A percentile compares a stretch with the other conserved stretches of the same genome.
Evolutionary conservation across 2,113 vertebrate species (phyloP).

Genomic region (Lagopus leucura): DNA sequence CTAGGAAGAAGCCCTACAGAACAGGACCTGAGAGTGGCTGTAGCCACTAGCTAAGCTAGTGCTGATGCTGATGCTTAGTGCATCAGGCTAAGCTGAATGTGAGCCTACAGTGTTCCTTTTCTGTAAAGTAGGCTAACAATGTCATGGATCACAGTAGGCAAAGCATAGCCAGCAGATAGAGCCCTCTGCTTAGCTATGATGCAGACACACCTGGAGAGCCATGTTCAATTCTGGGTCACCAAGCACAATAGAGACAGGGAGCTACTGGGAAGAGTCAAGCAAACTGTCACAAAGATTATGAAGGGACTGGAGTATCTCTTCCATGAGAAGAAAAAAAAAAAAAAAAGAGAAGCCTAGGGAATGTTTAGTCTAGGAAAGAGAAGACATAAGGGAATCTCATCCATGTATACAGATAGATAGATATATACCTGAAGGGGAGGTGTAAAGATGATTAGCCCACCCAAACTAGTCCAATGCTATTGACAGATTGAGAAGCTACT

Average conservation of each 20-base stretch:
- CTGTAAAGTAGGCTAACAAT: not conserved
- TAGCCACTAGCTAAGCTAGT: too few species aligned
- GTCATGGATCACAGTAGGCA: not conserved
- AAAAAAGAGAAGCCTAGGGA: not conserved
- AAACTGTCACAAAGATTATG: not conserved
- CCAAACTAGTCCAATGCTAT: not conserved
- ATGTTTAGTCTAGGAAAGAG: not conserved
- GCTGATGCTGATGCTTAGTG: too few species aligned
- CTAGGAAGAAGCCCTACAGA: not conserved
- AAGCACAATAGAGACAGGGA: not conserved
- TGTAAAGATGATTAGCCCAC: not conserved
- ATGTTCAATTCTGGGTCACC: not conserved
- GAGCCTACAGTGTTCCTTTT: not conserved
- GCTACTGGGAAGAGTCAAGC: not conserved
- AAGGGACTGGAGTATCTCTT: not conserved
- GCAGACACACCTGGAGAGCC: not conserved
- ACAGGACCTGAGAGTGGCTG: not conserved
- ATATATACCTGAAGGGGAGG: not conserved
- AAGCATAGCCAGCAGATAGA: accelerated
- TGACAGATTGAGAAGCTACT: not conserved
- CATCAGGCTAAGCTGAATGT: too few species aligned
- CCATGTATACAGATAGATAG: not conserved
- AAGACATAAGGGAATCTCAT: not conserved
- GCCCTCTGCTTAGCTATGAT: not conserved
- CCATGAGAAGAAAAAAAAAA: not conserved